phyloP scores from a whole-genome alignment of 2,888 invertebrate species.

The Orthosia gothica region DNA sequence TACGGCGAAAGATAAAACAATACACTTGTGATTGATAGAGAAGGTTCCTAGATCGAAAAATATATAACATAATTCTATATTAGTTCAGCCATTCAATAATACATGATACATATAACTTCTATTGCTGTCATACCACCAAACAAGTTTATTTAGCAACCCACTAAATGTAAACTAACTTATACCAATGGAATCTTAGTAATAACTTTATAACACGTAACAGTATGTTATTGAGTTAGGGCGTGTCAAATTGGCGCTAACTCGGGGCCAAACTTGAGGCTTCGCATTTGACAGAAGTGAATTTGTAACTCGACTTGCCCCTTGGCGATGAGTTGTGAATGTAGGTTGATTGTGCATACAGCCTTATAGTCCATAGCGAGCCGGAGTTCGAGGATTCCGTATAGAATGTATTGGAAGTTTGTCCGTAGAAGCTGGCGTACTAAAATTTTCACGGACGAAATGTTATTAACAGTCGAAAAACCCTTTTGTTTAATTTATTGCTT shows the following conservation, averaged over 20 bases:
- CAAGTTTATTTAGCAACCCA: slow-evolving; percentile 57
- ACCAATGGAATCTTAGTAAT: slow-evolving; percentile 68
- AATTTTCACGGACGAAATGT: background rate
- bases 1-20: too few species aligned
- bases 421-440: background rate
- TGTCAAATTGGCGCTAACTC: slow-evolving; percentile 81
- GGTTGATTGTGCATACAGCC: slow-evolving; percentile 83
- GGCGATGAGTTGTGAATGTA: slow-evolving; percentile 82
- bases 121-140: slow-evolving; percentile 18
- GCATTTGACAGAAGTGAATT: slow-evolving; percentile 79
- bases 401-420: slow-evolving; percentile 25
- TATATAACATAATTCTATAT: background rate
- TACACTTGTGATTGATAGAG: too few species aligned
- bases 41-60: too few species aligned
- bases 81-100: slow-evolving; percentile 11
- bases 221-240: slow-evolving; percentile 81
- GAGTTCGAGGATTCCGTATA: slow-evolving; percentile 60
- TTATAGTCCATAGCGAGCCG: slow-evolving; percentile 50
- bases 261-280: slow-evolving; percentile 77
- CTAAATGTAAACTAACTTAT: slow-evolving; percentile 53
- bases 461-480: background rate
- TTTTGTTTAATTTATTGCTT: background rate
- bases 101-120: background rate
- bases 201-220: slow-evolving; percentile 65
- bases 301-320: slow-evolving; percentile 78